Evolutionary conservation across 2,113 vertebrate genomes (phyloP).

Genomic region (Anser brachyrhynchus): DNA sequence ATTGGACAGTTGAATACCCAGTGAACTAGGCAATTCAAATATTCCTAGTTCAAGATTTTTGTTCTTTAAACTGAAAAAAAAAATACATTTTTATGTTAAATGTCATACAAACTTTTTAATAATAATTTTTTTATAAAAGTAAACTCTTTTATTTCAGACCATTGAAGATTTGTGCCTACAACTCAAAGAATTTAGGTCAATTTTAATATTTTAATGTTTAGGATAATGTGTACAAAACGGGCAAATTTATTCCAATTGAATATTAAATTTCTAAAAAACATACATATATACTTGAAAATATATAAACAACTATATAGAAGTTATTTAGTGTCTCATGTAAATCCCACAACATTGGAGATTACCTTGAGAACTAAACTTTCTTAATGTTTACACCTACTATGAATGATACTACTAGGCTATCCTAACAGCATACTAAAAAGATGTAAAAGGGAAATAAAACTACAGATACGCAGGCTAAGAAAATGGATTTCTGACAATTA

Average conservation of each 20-base stretch:
- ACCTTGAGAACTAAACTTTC: neutral
- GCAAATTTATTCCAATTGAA: neutral
- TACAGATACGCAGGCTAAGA: neutral
- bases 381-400: neutral
- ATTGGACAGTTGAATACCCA: neutral
- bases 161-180: neutral
- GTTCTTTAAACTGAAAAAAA: neutral
- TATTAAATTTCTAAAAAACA: neutral
- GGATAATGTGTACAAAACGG: neutral
- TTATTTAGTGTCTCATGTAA: neutral
- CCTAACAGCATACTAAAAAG: neutral
- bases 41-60: neutral
- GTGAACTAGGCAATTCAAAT: neutral
- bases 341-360: neutral
- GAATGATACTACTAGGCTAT: neutral
- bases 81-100: neutral
- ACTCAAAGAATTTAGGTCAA: neutral
- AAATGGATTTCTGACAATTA: conserved; percentile 20
- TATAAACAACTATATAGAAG: neutral
- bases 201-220: neutral
- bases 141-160: neutral
- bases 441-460: neutral
- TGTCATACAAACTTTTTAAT: neutral
- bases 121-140: neutral
- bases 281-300: neutral